phyloP scores from a whole-genome alignment of 2,113 vertebrate genomes.

The Bos javanicus region DNA sequence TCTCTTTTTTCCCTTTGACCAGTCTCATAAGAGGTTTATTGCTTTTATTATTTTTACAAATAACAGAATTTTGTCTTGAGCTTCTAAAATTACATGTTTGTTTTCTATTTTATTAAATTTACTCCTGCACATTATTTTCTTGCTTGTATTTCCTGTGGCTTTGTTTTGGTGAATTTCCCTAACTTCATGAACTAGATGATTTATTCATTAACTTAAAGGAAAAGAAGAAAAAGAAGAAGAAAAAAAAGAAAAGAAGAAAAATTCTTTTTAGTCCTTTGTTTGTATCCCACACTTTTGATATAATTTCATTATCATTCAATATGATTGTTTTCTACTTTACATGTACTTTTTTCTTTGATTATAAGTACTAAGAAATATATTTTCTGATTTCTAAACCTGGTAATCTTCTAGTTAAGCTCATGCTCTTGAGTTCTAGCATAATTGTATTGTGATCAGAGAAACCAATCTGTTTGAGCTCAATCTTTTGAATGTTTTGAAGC shows the following conservation, averaged over 20 bases:
- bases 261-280: neutral
- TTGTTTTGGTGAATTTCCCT: neutral
- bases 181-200: neutral
- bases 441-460: neutral
- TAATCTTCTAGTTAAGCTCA: neutral
- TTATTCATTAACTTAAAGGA: neutral
- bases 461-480: neutral
- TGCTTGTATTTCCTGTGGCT: neutral
- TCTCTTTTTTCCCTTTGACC: neutral
- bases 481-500: neutral
- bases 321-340: neutral
- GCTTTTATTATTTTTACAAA: neutral
- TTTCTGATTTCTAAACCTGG: neutral
- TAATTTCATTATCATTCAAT: neutral
- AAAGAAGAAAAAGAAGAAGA: neutral
- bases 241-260: neutral
- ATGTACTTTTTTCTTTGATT: neutral
- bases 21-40: neutral
- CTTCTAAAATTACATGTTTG: neutral
- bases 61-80: neutral
- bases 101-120: slow-evolving; percentile 6
- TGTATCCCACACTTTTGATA: neutral
- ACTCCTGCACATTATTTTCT: neutral
- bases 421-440: neutral
- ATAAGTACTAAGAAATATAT: neutral